These are phyloP conservation scores for Leptinotarsa peninsularis DNA, from an alignment of 2,888 invertebrate species.

Conservation along the genomic window DNA sequence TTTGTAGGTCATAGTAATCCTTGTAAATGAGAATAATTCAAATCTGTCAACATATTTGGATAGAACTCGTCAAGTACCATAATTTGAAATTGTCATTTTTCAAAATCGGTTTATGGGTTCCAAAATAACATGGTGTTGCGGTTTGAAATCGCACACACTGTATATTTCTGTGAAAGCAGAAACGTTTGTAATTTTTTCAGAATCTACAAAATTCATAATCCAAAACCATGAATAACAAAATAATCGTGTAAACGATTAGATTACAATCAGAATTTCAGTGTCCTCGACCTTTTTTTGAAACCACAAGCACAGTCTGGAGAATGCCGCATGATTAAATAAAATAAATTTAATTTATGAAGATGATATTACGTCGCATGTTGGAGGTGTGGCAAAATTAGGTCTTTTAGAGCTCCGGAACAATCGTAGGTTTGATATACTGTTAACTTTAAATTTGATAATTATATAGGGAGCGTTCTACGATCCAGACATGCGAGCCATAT, in stretches of 20 bases:
- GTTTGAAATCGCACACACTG: too few species aligned
- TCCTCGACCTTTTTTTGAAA: neutral
- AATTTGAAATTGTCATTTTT: too few species aligned
- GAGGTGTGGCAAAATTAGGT: constrained; percentile 39
- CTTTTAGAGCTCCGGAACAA: constrained; percentile 44
- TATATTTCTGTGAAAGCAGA: too few species aligned
- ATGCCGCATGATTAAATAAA: neutral
- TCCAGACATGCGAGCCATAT: constrained; percentile 27
- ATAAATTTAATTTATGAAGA: constrained; percentile 11
- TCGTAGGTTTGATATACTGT: constrained; percentile 54
- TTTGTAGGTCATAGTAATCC: too few species aligned
- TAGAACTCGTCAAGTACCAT: too few species aligned
- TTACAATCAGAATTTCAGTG: neutral
- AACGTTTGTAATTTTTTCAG: too few species aligned
- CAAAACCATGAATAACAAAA: too few species aligned
- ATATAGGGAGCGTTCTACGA: constrained; percentile 46
- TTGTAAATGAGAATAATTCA: too few species aligned
- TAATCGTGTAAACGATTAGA: neutral
- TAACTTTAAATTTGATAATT: constrained; percentile 55
- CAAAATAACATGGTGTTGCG: too few species aligned
- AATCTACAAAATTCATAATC: too few species aligned
- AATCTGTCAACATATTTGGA: too few species aligned
- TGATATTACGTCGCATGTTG: constrained; percentile 17
- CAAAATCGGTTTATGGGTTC: too few species aligned
- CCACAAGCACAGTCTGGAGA: neutral